A percentile compares a stretch with the other conserved stretches of the same genome.
Evolutionary conservation across 2,888 invertebrate species (phyloP).

Genomic region (Rosalia funebris): DNA sequence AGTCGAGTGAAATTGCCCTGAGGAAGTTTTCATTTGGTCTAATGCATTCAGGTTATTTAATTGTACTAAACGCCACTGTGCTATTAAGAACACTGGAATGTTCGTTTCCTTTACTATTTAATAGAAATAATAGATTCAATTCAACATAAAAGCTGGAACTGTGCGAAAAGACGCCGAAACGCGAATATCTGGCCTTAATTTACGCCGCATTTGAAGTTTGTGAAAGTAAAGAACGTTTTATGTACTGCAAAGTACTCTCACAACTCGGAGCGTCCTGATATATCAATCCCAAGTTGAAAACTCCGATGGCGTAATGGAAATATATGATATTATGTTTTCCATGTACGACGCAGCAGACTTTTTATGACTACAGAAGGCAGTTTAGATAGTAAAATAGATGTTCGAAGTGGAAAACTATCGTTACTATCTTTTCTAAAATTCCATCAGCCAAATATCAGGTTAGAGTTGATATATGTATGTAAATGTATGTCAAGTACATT

Average conservation of each 20-base stretch:
- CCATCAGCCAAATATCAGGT: too few species aligned
- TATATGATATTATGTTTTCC: neutral
- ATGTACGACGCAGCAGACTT: neutral
- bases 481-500: too few species aligned
- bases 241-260: neutral
- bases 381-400: neutral
- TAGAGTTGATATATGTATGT: too few species aligned
- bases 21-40: neutral
- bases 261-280: neutral
- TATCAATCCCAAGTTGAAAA: neutral
- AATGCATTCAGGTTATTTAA: constrained; percentile 10
- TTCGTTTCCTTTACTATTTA: too few species aligned
- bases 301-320: neutral
- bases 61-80: neutral
- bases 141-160: neutral
- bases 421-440: too few species aligned
- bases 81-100: neutral
- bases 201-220: neutral
- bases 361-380: neutral
- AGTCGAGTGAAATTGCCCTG: constrained; percentile 6
- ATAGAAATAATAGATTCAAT: too few species aligned
- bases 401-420: too few species aligned
- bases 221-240: neutral
- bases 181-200: neutral
- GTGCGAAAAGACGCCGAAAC: neutral